Percentiles rank a stretch among this genome's conserved stretches.
Conservation (phyloP, 2,888 invertebrate species). For the Morpho helenor region DNA sequence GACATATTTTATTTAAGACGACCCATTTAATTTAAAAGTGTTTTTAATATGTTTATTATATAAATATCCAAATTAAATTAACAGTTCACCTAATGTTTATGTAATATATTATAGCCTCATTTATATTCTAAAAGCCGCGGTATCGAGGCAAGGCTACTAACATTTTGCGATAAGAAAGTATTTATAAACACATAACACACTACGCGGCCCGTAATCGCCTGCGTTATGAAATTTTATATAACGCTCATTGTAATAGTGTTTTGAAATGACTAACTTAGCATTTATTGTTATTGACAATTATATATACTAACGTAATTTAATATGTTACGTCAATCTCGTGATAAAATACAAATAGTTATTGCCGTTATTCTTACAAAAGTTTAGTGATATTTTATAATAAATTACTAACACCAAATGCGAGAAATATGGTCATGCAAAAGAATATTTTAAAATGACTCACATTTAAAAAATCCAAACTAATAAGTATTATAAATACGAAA, state of each 20-base stretch:
- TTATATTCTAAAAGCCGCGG: slow-evolving; percentile 11
- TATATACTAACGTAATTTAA: background rate
- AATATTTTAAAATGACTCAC: no score
- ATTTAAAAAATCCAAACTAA: no score
- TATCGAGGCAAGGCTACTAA: slow-evolving; percentile 13
- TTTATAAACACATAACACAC: slow-evolving; percentile 16
- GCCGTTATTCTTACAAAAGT: no score
- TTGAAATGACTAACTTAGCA: background rate
- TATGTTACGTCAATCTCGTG: background rate
- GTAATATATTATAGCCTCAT: slow-evolving; percentile 3
- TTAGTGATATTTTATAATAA: no score
- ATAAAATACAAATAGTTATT: no score
- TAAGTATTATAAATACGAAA: no score
- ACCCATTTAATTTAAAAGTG: no score
- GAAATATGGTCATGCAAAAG: no score
- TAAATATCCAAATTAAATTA: background rate
- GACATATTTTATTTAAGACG: no score
- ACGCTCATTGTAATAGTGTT: slow-evolving; percentile 7
- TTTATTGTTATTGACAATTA: background rate
- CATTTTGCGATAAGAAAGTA: slow-evolving; percentile 22
- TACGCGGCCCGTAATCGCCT: slow-evolving; percentile 2
- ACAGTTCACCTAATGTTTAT: no score
- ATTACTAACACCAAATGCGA: no score
- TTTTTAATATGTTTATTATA: background rate
- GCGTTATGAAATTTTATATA: slow-evolving; percentile 10